Percentiles rank a stretch among this genome's conserved stretches.
phyloP scores from a whole-genome alignment of 2,113 vertebrate genomes.

The Stigmatopora nigra region DNA sequence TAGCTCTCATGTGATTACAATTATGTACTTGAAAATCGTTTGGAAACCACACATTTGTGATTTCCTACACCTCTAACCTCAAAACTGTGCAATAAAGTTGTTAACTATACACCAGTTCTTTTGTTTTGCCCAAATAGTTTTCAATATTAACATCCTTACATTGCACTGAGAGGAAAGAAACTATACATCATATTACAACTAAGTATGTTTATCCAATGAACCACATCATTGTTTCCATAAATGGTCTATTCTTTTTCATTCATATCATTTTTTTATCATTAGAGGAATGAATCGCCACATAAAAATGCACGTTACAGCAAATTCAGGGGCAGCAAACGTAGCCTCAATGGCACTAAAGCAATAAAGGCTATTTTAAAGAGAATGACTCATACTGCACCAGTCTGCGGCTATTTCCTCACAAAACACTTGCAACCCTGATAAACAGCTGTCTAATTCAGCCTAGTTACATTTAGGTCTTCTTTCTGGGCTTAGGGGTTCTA shows the following conservation, averaged over 20 bases:
- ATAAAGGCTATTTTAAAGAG: conserved; percentile 2
- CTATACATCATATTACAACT: neutral
- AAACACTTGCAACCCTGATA: neutral
- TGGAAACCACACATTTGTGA: too few species aligned
- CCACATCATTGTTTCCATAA: too few species aligned
- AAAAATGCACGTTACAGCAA: neutral
- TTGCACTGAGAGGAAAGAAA: neutral
- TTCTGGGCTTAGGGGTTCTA: conserved; percentile 18
- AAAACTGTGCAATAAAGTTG: too few species aligned
- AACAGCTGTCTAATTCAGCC: conserved; percentile 30
- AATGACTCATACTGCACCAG: conserved; percentile 7
- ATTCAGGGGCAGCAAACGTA: neutral
- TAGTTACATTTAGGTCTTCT: conserved; percentile 17
- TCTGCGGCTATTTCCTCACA: neutral
- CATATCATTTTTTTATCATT: neutral
- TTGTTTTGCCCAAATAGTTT: neutral
- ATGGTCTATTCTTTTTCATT: neutral
- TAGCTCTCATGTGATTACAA: neutral
- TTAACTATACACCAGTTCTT: neutral
- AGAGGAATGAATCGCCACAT: neutral
- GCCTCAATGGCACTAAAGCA: neutral
- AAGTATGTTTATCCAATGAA: too few species aligned
- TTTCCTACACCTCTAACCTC: too few species aligned
- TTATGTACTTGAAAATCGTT: too few species aligned
- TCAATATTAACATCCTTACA: neutral